These are phyloP conservation scores for Astreopora myriophthalma DNA, from an alignment of 64 coral and sea anemone species.

Conservation along the genomic window DNA sequence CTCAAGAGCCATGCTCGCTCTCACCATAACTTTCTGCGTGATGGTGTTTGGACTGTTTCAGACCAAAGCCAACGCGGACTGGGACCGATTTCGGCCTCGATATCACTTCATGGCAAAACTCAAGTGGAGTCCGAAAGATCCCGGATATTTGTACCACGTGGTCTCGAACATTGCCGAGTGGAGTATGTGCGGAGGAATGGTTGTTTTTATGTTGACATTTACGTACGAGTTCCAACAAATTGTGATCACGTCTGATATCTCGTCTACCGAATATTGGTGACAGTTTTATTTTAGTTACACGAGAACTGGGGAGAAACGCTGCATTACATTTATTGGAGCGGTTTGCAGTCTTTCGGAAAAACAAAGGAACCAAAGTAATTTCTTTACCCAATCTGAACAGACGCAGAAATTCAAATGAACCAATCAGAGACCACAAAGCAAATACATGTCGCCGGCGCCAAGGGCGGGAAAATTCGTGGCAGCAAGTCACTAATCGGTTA, in stretches of 20 bases:
- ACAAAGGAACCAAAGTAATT: no score
- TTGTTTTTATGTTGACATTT: conserved; percentile 84
- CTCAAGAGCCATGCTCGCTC: conserved; percentile 68
- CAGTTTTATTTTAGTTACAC: no score
- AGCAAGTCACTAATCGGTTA: no score
- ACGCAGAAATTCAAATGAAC: neutral
- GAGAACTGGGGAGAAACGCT: no score
- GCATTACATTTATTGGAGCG: no score
- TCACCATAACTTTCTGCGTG: conserved; percentile 71
- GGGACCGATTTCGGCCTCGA: conserved; percentile 62
- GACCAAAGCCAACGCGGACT: conserved; percentile 52
- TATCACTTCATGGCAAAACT: conserved; percentile 77
- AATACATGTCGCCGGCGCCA: no score
- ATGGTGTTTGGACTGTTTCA: conserved; percentile 73
- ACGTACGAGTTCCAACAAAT: conserved; percentile 80
- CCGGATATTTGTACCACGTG: conserved; percentile 80
- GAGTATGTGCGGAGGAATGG: conserved; percentile 69
- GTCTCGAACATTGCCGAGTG: conserved; percentile 76
- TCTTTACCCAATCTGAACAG: neutral
- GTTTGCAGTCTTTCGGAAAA: no score
- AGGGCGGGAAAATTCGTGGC: no score
- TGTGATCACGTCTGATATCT: conserved; percentile 89
- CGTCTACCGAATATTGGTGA: conserved; percentile 84
- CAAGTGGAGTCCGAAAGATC: conserved; percentile 81
- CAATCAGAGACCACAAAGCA: neutral